Evolutionary conservation across 2,888 invertebrate genomes (phyloP).

Genomic region (Cataglyphis albicans): DNA sequence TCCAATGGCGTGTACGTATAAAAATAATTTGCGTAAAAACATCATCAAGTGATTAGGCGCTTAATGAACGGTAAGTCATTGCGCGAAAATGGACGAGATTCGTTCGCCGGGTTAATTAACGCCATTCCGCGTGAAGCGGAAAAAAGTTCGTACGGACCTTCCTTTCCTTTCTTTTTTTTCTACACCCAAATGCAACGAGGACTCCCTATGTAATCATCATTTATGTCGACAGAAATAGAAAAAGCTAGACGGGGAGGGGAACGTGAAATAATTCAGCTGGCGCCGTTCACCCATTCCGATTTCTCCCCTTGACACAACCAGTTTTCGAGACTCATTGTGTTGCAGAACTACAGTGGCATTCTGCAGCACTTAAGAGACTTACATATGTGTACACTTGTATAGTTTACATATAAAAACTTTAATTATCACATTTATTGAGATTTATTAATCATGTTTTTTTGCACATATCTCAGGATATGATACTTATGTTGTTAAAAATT

Average conservation of each 20-base stretch:
- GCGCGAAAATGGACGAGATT: conserved; percentile 57
- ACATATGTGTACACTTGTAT: not conserved
- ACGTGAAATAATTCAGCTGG: conserved; percentile 54
- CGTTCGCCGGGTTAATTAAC: conserved; percentile 60
- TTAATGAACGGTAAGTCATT: conserved; percentile 74
- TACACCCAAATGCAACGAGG: conserved; percentile 23
- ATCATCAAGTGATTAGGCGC: conserved; percentile 69
- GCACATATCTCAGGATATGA: not conserved
- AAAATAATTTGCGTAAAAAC: conserved; percentile 59
- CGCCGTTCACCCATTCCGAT: conserved; percentile 29
- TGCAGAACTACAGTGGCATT: conserved; percentile 10
- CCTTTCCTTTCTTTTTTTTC: not conserved
- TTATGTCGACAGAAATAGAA: conserved; percentile 46
- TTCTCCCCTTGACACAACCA: conserved; percentile 33
- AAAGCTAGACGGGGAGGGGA: conserved; percentile 28
- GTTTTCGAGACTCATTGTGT: conserved; percentile 17
- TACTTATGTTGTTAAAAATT: not conserved
- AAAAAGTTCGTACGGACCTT: conserved; percentile 37
- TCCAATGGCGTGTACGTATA: not conserved
- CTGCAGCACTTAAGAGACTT: conserved; percentile 13
- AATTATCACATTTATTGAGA: not conserved
- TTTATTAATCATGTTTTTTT: not conserved
- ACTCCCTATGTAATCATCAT: conserved; percentile 52
- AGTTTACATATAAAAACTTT: not conserved
- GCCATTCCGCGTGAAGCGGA: conserved; percentile 19